phyloP scores from a whole-genome alignment of 1,140 invertebrate genomes.

The Sarcophaga peregrina region DNA sequence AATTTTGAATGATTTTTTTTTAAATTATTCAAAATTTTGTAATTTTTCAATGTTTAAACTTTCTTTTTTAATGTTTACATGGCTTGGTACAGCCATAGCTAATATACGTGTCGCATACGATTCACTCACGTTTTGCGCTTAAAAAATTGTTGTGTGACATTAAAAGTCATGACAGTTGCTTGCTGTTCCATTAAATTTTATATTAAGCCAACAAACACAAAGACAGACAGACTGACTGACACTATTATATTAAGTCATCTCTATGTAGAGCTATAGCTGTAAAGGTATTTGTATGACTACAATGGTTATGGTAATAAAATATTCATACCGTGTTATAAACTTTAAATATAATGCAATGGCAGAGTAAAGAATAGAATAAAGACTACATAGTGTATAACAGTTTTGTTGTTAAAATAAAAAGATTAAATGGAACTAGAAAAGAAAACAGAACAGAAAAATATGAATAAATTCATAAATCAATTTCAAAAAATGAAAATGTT shows the following conservation, averaged over 20 bases:
- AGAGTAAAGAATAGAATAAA: too few species aligned
- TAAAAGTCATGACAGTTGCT: too few species aligned
- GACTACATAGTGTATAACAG: too few species aligned
- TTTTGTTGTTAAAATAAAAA: neutral
- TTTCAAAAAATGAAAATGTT: conserved; percentile 3
- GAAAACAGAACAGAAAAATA: neutral
- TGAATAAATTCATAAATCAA: conserved; percentile 6
- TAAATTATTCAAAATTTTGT: too few species aligned
- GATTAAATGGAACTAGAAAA: too few species aligned
- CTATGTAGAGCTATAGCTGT: too few species aligned
- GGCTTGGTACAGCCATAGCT: too few species aligned
- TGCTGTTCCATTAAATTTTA: neutral
- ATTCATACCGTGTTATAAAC: conserved; percentile 5
- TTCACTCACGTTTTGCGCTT: neutral
- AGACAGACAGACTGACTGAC: too few species aligned
- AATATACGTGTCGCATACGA: neutral
- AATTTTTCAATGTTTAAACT: too few species aligned
- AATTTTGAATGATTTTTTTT: too few species aligned
- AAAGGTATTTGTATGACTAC: neutral
- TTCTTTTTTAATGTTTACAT: too few species aligned
- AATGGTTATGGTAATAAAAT: neutral
- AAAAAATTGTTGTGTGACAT: neutral
- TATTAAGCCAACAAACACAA: neutral
- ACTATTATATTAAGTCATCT: too few species aligned
- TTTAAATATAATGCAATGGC: neutral